Evolutionary conservation across 2,113 vertebrate genomes (phyloP).

Genomic region (Rostratula benghalensis): DNA sequence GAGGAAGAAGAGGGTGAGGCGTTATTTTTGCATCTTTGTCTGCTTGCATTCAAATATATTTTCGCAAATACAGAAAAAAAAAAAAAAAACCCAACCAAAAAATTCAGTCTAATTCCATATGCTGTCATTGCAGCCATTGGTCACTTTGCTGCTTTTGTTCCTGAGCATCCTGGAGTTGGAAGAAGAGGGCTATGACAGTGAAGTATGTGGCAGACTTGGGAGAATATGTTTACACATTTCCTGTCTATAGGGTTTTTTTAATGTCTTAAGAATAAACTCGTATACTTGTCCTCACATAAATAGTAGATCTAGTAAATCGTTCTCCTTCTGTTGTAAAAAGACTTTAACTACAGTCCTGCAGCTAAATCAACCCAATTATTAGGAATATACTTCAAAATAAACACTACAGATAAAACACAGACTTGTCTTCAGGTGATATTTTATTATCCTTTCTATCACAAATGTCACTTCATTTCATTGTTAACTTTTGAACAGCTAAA

Average conservation of each 20-base stretch:
- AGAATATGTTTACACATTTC: not conserved
- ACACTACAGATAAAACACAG: not conserved
- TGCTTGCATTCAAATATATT: not conserved
- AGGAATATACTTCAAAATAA: conserved; percentile 20
- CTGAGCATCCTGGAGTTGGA: not conserved
- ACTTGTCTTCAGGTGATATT: conserved; percentile 50
- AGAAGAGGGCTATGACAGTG: not conserved
- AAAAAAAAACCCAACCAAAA: not conserved
- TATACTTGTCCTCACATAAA: not conserved
- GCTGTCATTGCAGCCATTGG: not conserved
- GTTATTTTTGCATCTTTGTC: not conserved
- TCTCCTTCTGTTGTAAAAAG: not conserved
- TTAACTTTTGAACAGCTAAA: conserved; percentile 34
- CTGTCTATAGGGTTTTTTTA: not conserved
- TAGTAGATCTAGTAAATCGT: not conserved
- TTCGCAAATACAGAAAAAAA: not conserved
- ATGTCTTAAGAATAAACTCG: not conserved
- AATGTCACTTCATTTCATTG: conserved; percentile 7
- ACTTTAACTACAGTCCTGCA: not conserved
- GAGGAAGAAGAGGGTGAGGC: not conserved
- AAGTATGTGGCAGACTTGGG: not conserved
- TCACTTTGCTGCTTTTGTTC: not conserved
- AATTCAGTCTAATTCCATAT: not conserved
- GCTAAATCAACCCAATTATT: not conserved
- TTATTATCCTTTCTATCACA: conserved; percentile 25